Base-by-base conservation (phyloP, 2,113 vertebrate species). In the Lampris incognitus region DNA sequence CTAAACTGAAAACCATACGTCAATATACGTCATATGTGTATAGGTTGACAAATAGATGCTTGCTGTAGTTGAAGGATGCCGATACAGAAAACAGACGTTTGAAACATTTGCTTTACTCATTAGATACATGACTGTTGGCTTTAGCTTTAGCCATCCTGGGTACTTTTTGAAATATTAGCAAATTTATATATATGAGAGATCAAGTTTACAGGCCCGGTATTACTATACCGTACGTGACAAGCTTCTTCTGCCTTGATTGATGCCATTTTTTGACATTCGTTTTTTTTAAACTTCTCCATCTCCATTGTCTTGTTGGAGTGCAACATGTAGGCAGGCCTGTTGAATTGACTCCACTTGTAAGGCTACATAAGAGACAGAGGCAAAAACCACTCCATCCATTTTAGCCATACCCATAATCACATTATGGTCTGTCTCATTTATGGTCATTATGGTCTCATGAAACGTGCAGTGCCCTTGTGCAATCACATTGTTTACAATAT, bases 301-400 rank as follows among this genome's bases (percentile, higher is more conserved):
- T 59, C 73, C 42, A 61, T 52, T 46, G 59, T 68, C 68, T 69
- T 75, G 42, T 39, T 39, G 52, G 56, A 56, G 86, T 64, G 91
- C 91, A 93, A 92, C 91, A 92, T 89, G 92, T 92, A 67, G 55
- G 56, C 38, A 81, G 86, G 81, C 86, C 85, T 38, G 0, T 24
- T 24, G 37, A 37, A n/a, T 6, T n/a, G 24, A n/a, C 55, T n/a
- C 54, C 37, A 57, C 55, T 5, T 57, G 55, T 57, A 36, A 36
- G 6, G n/a, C 55, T 10, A 1, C 50, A 51, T 46, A 46, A 7
- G 7, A 2, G 2, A 46, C 44, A 46, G 44, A 7, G 4, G 44
- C 44, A 46, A 54, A 51, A 51, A 11, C 5, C 13, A 54, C 4
- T 54, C 51, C 3, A 13, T n/a, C 10, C n/a, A 54, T 9, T 54